These are phyloP conservation scores for Drosophila borborema DNA, from an alignment of 2,888 invertebrate genomes.

Conservation along the genomic window DNA sequence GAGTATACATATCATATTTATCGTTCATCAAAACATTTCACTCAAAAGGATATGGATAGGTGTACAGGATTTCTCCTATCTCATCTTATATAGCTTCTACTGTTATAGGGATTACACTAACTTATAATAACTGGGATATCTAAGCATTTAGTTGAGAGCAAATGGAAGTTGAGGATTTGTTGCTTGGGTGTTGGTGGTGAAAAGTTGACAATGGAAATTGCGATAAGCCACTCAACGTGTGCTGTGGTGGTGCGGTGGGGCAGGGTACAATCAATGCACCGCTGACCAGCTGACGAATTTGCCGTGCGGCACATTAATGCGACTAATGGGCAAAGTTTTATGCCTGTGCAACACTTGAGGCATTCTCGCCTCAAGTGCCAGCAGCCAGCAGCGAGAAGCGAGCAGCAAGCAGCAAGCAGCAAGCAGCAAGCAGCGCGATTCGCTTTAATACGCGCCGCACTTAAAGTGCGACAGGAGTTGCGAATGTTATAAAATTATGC, in stretches of 20 bases:
- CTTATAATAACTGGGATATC: not conserved
- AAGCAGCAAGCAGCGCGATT: conserved; percentile 3
- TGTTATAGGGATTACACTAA: not conserved
- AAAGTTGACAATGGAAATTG: conserved; percentile 44
- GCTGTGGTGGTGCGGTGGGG: conserved; percentile 11
- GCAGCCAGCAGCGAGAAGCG: conserved; percentile 10
- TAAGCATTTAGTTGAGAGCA: not conserved
- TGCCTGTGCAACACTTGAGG: conserved; percentile 75
- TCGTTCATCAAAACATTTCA: no score
- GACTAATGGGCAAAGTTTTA: conserved; percentile 78
- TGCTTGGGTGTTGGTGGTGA: not conserved
- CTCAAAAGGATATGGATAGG: not conserved
- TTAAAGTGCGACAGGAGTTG: conserved; percentile 48
- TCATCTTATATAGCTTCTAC: not conserved
- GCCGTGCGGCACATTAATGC: conserved; percentile 69
- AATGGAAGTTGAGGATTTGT: not conserved
- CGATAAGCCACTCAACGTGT: conserved; percentile 49
- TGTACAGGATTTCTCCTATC: not conserved
- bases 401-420: no score
- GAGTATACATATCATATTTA: no score
- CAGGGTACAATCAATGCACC: conserved; percentile 56
- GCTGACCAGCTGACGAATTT: conserved; percentile 75
- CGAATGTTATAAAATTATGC: conserved; percentile 38
- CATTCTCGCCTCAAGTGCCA: conserved; percentile 39
- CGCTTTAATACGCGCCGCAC: conserved; percentile 50